phyloP scores from a whole-genome alignment of 2,797 vertebrate species.

The Orestias chungarensis region DNA sequence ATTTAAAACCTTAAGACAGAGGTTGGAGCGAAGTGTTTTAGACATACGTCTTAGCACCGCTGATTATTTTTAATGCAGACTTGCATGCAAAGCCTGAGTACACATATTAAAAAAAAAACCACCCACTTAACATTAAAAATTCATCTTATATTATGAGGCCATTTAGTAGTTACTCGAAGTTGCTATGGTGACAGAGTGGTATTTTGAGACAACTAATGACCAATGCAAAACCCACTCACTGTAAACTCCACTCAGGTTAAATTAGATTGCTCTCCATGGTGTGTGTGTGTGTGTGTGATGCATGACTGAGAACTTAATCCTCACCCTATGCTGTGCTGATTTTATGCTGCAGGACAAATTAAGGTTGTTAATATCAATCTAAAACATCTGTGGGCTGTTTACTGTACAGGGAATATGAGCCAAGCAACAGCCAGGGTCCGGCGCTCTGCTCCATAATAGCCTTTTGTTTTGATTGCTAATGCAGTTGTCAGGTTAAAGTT shows the following conservation, averaged over 20 bases:
- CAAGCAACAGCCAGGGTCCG: constrained; percentile 60
- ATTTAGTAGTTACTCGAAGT: constrained; percentile 77
- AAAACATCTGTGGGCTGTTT: constrained; percentile 79
- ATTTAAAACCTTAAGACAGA: constrained; percentile 3
- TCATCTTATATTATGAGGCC: constrained; percentile 75
- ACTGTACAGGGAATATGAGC: constrained; percentile 69
- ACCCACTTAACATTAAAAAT: constrained; percentile 72
- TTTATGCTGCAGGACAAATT: constrained; percentile 69
- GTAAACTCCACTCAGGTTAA: constrained; percentile 78
- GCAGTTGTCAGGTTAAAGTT: constrained; percentile 68
- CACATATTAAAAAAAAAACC: constrained; percentile 57
- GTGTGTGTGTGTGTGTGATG: constrained; percentile 72
- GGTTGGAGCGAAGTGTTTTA: constrained; percentile 30
- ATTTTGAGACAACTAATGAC: constrained; percentile 81
- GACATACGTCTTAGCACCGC: constrained; percentile 56
- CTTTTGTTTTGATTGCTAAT: constrained; percentile 77
- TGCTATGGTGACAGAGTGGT: constrained; percentile 78
- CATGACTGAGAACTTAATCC: constrained; percentile 75
- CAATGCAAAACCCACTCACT: constrained; percentile 78
- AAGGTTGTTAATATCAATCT: constrained; percentile 78
- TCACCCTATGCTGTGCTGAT: constrained; percentile 63
- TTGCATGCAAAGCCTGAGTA: constrained; percentile 34
- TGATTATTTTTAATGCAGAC: constrained; percentile 54
- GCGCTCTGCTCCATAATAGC: constrained; percentile 55
- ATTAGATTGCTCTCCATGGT: constrained; percentile 73